phyloP scores from a whole-genome alignment of 1,140 invertebrate species.

The Laupala kohalensis region DNA sequence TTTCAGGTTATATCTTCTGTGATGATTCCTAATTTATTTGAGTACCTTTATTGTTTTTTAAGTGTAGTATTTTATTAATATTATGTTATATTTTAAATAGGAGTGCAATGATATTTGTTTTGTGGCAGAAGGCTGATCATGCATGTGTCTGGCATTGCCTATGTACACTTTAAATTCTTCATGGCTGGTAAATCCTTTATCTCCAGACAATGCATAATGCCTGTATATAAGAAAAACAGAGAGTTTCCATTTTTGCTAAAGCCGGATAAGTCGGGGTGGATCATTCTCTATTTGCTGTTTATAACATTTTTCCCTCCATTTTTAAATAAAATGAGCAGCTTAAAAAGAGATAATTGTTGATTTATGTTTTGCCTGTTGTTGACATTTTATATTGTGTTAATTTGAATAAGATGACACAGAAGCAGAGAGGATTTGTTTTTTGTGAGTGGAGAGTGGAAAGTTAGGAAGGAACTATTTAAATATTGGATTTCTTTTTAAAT shows the following conservation, averaged over 20 bases:
- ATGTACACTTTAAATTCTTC: background rate
- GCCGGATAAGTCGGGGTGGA: background rate
- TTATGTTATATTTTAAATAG: background rate
- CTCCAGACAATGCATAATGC: background rate
- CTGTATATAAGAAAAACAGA: background rate
- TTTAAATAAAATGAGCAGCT: slow-evolving; percentile 5
- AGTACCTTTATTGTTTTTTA: background rate
- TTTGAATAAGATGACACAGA: background rate
- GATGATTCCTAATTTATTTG: background rate
- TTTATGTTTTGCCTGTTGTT: slow-evolving; percentile 5
- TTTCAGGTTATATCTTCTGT: background rate
- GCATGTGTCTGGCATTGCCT: background rate
- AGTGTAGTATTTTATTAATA: too few species aligned
- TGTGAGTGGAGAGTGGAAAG: background rate
- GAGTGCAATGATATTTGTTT: background rate
- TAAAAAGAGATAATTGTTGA: slow-evolving; percentile 1
- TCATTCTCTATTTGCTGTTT: background rate
- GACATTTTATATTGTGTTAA: slow-evolving; percentile 6
- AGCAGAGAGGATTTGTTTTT: background rate
- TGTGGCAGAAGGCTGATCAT: background rate
- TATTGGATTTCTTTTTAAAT: background rate
- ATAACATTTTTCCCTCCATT: slow-evolving; percentile 6
- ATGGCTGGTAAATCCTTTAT: background rate
- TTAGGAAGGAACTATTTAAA: background rate
- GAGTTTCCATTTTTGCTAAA: background rate